Percentiles rank a stretch among this genome's conserved stretches.
Evolutionary conservation across 2,888 invertebrate genomes (phyloP).

Genomic region (Scaptomyza reducta): DNA sequence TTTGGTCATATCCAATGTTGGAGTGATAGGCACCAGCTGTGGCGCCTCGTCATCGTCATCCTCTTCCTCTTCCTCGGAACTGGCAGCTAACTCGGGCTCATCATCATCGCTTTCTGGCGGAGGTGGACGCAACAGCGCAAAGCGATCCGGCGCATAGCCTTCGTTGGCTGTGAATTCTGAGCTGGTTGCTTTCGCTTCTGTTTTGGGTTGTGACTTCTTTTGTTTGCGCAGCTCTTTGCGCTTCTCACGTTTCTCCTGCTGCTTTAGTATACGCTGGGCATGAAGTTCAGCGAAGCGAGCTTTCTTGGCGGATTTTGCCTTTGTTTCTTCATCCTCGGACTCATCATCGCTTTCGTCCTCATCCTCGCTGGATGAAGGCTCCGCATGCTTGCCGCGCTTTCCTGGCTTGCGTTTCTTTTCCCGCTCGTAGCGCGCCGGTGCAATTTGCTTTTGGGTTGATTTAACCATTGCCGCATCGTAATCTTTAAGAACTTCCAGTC

Average conservation of each 20-base stretch:
- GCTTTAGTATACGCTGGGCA: conserved; percentile 53
- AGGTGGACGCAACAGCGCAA: conserved; percentile 77
- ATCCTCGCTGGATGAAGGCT: conserved; percentile 24
- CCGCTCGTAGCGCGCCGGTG: conserved; percentile 35
- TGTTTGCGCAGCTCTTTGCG: conserved; percentile 51
- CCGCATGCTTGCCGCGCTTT: conserved; percentile 10
- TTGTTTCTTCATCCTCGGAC: conserved; percentile 19
- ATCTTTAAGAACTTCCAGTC: conserved; percentile 90
- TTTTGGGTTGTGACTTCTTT: conserved; percentile 22
- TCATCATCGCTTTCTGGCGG: conserved; percentile 51
- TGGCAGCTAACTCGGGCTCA: conserved; percentile 40
- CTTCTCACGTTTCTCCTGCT: conserved; percentile 63
- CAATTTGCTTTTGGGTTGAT: conserved; percentile 82
- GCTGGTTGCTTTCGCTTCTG: not conserved
- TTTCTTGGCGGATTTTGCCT: conserved; percentile 58
- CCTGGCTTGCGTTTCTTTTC: conserved; percentile 54
- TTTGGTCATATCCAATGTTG: conserved; percentile 78
- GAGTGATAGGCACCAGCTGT: conserved; percentile 15
- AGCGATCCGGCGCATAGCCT: conserved; percentile 64
- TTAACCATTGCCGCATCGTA: conserved; percentile 86
- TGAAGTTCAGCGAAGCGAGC: conserved; percentile 68
- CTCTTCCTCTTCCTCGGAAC: conserved; percentile 35
- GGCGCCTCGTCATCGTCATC: conserved; percentile 32
- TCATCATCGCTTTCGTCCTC: conserved; percentile 43
- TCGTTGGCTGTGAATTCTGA: conserved; percentile 38